A percentile compares a stretch with the other conserved stretches of the same genome.
phyloP scores from a whole-genome alignment of 2,113 vertebrate species.

The Garra rufa region DNA sequence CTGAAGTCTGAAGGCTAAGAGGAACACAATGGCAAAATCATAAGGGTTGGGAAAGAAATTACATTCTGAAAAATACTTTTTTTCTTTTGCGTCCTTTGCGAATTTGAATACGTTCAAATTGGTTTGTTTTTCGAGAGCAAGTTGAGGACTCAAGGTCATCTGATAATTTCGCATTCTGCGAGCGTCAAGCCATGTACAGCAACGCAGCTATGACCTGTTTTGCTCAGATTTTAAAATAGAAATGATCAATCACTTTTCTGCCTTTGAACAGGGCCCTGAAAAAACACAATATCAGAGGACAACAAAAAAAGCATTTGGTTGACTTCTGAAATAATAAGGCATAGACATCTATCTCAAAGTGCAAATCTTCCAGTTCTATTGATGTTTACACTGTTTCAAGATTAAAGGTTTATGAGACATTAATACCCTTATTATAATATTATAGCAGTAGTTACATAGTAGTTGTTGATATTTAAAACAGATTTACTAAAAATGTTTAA shows the following conservation, averaged over 20 bases:
- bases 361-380: too few relatives aligned
- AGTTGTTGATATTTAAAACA: too few relatives aligned
- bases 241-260: conserved; percentile 76
- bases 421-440: too few relatives aligned
- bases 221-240: conserved; percentile 73
- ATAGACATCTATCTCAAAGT: too few relatives aligned
- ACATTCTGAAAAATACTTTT: not conserved
- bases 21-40: conserved; percentile 50
- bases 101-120: not conserved
- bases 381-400: too few relatives aligned
- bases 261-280: not conserved
- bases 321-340: not conserved
- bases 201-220: conserved; percentile 67
- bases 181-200: conserved; percentile 38
- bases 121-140: not conserved
- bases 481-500: too few relatives aligned
- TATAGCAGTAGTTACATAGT: too few relatives aligned
- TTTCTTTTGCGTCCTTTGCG: not conserved
- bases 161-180: conserved; percentile 59
- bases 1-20: conserved; percentile 47
- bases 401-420: too few relatives aligned
- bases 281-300: not conserved
- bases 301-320: not conserved
- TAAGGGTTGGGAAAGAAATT: conserved; percentile 20
- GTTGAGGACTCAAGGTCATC: conserved; percentile 61